phyloP scores from a whole-genome alignment of 2,113 vertebrate species.

The Chitala chitala region DNA sequence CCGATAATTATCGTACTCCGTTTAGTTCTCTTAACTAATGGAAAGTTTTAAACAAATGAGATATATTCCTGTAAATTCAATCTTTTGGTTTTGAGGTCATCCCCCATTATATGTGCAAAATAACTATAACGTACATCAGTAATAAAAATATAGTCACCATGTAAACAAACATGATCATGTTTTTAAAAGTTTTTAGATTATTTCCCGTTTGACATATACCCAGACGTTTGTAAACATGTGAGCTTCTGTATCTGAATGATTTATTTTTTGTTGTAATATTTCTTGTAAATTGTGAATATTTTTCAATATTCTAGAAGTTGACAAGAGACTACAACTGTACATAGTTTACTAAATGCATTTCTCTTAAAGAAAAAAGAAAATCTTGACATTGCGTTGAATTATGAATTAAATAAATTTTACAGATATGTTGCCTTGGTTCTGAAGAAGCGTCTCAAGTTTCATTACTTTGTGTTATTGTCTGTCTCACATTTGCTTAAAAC shows the following conservation, averaged over 20 bases:
- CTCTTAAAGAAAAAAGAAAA: constrained; percentile 64
- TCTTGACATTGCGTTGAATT: constrained; percentile 70
- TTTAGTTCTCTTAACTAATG: constrained; percentile 55
- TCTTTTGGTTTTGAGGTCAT: constrained; percentile 39
- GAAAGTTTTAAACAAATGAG: constrained; percentile 61
- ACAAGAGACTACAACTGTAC: constrained; percentile 74
- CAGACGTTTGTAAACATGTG: constrained; percentile 76
- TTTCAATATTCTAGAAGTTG: constrained; percentile 82
- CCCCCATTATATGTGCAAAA: constrained; percentile 44
- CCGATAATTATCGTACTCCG: constrained; percentile 34
- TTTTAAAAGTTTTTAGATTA: constrained; percentile 71
- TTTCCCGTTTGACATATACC: constrained; percentile 55
- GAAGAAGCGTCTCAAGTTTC: constrained; percentile 60
- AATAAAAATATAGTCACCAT: constrained; percentile 27
- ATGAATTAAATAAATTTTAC: constrained; percentile 86
- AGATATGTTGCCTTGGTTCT: constrained; percentile 68
- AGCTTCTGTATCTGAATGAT: constrained; percentile 66
- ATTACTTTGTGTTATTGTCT: constrained; percentile 47
- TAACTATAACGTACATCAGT: constrained; percentile 31
- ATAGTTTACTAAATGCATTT: constrained; percentile 88
- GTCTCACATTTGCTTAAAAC: constrained; percentile 4
- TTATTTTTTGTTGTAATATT: constrained; percentile 80
- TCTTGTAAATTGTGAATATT: constrained; percentile 96
- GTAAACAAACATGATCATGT: constrained; percentile 57
- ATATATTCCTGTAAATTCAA: constrained; percentile 40